A percentile compares a stretch with the other conserved stretches of the same genome.
These are phyloP conservation scores for Malachius bipustulatus DNA, from an alignment of 2,888 invertebrate species.

Conservation along the genomic window DNA sequence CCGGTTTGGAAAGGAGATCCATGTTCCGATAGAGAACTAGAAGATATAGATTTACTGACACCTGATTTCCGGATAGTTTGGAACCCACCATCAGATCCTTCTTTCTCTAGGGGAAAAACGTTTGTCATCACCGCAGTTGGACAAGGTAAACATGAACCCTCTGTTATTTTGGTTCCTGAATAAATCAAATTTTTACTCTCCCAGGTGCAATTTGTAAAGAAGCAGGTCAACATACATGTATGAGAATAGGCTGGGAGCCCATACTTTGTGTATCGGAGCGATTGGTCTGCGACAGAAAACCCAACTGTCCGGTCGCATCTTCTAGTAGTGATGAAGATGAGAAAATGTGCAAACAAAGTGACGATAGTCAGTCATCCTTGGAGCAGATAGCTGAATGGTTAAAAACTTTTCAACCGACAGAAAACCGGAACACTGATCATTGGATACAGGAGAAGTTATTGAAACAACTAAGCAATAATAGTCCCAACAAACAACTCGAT, in stretches of 20 bases:
- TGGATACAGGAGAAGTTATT: constrained; percentile 17
- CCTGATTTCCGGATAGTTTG: constrained; percentile 27
- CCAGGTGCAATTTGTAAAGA: constrained; percentile 25
- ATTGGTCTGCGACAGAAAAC: constrained; percentile 53
- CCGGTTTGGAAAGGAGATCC: constrained; percentile 29
- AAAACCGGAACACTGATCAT: constrained; percentile 12
- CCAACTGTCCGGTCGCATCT: constrained; percentile 54
- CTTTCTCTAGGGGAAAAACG: constrained; percentile 21
- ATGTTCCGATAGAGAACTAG: constrained; percentile 22
- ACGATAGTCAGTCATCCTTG: constrained; percentile 20
- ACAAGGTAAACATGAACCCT: constrained; percentile 23
- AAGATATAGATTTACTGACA: constrained; percentile 26
- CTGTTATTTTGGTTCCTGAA: background rate
- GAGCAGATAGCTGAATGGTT: constrained; percentile 25
- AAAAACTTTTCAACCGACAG: constrained; percentile 22
- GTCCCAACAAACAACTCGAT: background rate
- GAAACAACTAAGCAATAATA: constrained; percentile 4
- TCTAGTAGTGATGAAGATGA: constrained; percentile 34
- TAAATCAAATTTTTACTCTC: too few species aligned
- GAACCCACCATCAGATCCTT: constrained; percentile 23
- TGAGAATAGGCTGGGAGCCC: constrained; percentile 30
- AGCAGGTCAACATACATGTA: constrained; percentile 28
- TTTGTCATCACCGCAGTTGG: constrained; percentile 29
- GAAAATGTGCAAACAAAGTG: constrained; percentile 25
- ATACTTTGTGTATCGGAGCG: constrained; percentile 51